Evolutionary conservation across 2,888 invertebrate genomes (phyloP).

Genomic region (Cheilosia pagana): DNA sequence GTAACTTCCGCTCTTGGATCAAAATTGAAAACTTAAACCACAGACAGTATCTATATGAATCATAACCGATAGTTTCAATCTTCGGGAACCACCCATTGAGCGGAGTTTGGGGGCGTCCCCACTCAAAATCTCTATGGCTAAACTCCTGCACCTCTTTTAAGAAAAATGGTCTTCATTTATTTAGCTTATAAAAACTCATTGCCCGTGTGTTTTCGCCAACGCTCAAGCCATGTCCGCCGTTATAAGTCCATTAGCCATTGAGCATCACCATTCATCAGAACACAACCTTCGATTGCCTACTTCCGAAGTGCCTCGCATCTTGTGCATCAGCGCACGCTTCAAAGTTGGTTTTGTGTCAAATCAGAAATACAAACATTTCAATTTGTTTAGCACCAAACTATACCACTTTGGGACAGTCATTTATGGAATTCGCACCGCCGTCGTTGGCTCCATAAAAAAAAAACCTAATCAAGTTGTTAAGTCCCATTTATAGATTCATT

Average conservation of each 20-base stretch:
- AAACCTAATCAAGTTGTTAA: constrained; percentile 34
- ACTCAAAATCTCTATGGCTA: background rate
- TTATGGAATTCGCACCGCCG: constrained; percentile 29
- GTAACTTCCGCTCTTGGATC: too few species aligned
- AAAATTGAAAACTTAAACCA: too few species aligned
- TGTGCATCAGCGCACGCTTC: constrained; percentile 4
- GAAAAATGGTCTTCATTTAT: background rate
- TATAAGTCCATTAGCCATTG: constrained; percentile 19
- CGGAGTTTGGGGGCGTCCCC: too few species aligned
- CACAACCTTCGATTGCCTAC: constrained; percentile 17
- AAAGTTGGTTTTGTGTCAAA: constrained; percentile 3
- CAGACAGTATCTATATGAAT: too few species aligned
- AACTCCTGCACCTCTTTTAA: background rate
- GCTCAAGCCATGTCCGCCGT: background rate
- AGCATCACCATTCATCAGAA: constrained; percentile 5
- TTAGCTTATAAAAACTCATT: background rate
- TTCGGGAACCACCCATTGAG: too few species aligned
- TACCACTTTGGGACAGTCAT: constrained; percentile 19
- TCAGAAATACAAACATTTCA: background rate
- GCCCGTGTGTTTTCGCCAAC: background rate
- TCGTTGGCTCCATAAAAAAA: constrained; percentile 26
- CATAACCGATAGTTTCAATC: too few species aligned
- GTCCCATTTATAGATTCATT: constrained; percentile 18
- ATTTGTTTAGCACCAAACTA: constrained; percentile 23
- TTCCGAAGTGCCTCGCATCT: constrained; percentile 3